Evolutionary conservation across 2,888 invertebrate species (phyloP).

Genomic region (Graphium colonna): DNA sequence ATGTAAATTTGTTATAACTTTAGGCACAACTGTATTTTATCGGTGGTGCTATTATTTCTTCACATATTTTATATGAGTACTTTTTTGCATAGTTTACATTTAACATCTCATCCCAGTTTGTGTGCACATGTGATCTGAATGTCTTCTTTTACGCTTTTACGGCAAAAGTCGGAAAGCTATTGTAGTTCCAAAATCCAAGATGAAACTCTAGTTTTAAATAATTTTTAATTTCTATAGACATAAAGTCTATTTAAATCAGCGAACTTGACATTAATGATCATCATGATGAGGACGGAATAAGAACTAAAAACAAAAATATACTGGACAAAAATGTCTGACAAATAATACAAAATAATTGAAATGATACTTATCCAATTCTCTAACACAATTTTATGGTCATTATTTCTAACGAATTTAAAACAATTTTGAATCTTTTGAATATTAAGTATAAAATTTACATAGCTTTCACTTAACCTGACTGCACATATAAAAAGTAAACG

Average conservation of each 20-base stretch:
- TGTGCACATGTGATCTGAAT: not conserved
- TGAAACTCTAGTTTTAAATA: not conserved
- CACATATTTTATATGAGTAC: not conserved
- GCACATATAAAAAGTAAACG: not conserved
- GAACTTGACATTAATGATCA: not conserved
- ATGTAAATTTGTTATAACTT: too few species aligned
- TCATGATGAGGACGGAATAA: not conserved
- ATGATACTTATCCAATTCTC: constrained; percentile 7
- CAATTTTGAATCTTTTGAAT: constrained; percentile 1
- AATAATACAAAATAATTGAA: not conserved
- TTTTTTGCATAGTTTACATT: not conserved
- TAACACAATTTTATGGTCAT: not conserved
- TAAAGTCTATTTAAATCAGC: constrained; percentile 8
- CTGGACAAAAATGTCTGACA: not conserved
- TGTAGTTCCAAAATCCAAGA: constrained; percentile 5
- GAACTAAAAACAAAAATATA: not conserved
- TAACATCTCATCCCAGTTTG: constrained; percentile 1
- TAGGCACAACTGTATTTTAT: constrained; percentile 2
- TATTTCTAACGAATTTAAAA: not conserved
- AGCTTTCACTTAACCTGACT: not conserved
- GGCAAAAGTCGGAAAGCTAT: not conserved
- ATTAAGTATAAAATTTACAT: too few species aligned
- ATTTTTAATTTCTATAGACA: not conserved
- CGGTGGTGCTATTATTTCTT: constrained; percentile 7
- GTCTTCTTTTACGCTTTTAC: not conserved